A percentile compares a stretch with the other conserved stretches of the same genome.
phyloP scores from a whole-genome alignment of 2,113 vertebrate genomes.

The Upupa epops region DNA sequence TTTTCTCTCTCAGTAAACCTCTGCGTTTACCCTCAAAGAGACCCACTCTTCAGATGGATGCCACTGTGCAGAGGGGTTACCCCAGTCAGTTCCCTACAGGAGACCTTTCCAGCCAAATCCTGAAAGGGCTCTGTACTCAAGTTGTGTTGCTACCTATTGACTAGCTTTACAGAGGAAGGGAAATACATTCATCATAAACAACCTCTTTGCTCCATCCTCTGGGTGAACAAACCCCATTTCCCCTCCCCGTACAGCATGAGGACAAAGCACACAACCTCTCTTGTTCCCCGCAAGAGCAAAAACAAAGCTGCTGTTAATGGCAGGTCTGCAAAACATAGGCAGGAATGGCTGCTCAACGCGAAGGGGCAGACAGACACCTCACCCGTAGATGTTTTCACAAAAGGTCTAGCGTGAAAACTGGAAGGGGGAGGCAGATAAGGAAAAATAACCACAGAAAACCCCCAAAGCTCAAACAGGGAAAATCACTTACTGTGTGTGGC shows the following conservation, averaged over 20 bases:
- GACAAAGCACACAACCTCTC: background rate
- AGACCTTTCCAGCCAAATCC: background rate
- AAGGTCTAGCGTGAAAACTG: slow-evolving; percentile 46
- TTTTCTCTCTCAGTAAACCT: background rate
- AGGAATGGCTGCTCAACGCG: background rate
- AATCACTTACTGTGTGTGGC: slow-evolving; percentile 76
- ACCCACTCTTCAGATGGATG: background rate
- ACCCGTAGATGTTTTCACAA: background rate
- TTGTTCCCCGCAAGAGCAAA: background rate
- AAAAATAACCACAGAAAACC: background rate
- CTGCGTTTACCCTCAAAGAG: background rate
- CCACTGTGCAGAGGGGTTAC: background rate
- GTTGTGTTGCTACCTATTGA: background rate
- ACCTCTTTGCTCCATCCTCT: background rate
- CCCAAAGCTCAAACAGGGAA: slow-evolving; percentile 7
- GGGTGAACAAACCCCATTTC: background rate
- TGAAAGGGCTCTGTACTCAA: background rate
- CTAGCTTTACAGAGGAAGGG: background rate
- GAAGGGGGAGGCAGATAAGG: background rate
- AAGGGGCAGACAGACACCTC: slow-evolving; percentile 13
- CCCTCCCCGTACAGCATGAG: background rate
- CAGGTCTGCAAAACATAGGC: slow-evolving; percentile 5
- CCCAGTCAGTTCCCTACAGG: background rate
- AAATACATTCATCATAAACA: background rate
- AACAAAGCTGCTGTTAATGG: background rate